Base-by-base conservation (phyloP, 1,140 invertebrate genomes). In the Zaprionus vittiger region DNA sequence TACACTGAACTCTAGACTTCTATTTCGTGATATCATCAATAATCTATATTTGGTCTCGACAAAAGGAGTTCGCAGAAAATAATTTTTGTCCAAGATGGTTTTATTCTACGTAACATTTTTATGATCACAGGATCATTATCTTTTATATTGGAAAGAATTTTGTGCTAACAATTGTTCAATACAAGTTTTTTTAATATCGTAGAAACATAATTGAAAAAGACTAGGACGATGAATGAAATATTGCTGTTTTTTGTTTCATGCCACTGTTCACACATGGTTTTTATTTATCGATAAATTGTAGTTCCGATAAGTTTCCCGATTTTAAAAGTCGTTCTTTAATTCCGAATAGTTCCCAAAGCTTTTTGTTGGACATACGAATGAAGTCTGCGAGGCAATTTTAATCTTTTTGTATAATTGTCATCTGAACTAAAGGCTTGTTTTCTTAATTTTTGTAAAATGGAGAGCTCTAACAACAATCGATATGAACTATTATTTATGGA, bases 401-500 rank as follows among this genome's bases (percentile, higher is more conserved):
- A 76, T 76, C 73, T 72, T 34, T 61, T 34, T 41, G 22, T 54
- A 60, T 41, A n/a, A 37, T 76, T 61, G 62, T n/a, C 61, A 76
- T 76, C 73, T 47, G 59, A 20, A 38, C n/a, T 4, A 4, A 65
- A 54, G 11, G 20, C 11, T 17, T 47, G n/a, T 12, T 67, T 49
- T 73, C 66, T 56, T 72, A 37, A 44, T 31, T 64, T 73, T 89
- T 67, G 55, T 65, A 91, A 79, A 74, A 99, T 99, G 97, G 97
- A 98, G 94, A 97, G 96, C 94, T 94, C 96, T 85, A 98, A 98
- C 95, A 98, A 97, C 84, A 99, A 99, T 94, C 96, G 98, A 94
- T 99, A 97, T 94, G 96, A 95, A 93, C 95, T 98, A 93, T 98
- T 98, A 93, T 95, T 97, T 92, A 94, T 96, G 93, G 96, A 97